Percentiles rank a stretch among this genome's conserved stretches.
phyloP scores from a whole-genome alignment of 2,797 vertebrate genomes.

The Cygnus olor region DNA sequence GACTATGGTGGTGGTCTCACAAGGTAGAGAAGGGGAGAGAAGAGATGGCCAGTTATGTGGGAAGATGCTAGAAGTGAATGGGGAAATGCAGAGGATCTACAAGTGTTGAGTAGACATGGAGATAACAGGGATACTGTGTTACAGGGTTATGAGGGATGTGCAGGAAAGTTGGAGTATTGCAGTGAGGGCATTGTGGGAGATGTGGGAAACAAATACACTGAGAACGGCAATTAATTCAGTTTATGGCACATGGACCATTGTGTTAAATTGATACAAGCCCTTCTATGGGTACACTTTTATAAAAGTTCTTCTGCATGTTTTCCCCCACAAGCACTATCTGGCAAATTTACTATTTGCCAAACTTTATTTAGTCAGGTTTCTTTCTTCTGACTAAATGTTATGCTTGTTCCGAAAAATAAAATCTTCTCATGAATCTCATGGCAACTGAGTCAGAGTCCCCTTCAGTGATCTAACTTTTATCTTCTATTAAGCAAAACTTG shows the following conservation, averaged over 20 bases:
- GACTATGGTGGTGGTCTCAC: background rate
- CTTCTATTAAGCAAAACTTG: background rate
- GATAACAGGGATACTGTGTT: background rate
- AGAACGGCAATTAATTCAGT: background rate
- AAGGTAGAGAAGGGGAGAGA: background rate
- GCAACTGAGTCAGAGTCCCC: background rate
- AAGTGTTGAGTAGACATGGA: background rate
- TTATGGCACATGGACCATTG: background rate
- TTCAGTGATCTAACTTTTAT: background rate
- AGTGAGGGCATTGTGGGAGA: fast-evolving
- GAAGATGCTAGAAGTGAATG: fast-evolving
- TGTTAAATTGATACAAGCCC: background rate
- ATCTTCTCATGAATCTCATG: background rate
- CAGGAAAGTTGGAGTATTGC: background rate
- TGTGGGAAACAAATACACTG: background rate
- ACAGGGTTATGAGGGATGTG: background rate
- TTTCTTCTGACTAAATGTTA: background rate
- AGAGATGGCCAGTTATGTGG: background rate
- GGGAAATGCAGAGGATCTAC: background rate
- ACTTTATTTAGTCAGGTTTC: background rate
- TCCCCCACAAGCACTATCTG: background rate
- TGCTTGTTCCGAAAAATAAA: background rate
- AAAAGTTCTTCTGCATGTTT: background rate
- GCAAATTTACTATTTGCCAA: background rate
- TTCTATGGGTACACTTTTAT: background rate